phyloP scores from a whole-genome alignment of 2,888 invertebrate genomes.

The Vesta saturnalis region DNA sequence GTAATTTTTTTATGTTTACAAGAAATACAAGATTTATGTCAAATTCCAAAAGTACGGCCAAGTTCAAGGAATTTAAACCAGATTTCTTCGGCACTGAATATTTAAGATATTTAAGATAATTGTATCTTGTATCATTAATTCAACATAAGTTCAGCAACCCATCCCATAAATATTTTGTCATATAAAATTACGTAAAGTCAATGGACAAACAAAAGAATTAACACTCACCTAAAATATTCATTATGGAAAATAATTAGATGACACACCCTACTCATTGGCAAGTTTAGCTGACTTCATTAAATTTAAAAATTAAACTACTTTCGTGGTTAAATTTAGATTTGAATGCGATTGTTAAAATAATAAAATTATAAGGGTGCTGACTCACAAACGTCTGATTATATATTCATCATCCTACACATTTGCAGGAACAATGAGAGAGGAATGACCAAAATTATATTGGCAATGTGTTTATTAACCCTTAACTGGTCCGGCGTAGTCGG shows the following conservation, averaged over 20 bases:
- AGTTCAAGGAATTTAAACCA: conserved; percentile 19
- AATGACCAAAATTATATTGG: too few relatives aligned
- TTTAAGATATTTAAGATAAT: neutral
- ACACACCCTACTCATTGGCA: conserved; percentile 24
- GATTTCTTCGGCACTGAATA: neutral
- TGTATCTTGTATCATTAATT: neutral
- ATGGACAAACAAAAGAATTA: conserved; percentile 8
- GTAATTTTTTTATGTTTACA: too few relatives aligned
- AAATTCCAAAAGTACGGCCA: conserved; percentile 10
- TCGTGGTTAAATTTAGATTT: neutral
- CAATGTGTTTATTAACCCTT: too few relatives aligned
- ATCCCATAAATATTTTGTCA: conserved; percentile 1
- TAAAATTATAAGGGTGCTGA: neutral
- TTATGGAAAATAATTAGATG: conserved; percentile 12
- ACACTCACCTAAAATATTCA: conserved; percentile 14
- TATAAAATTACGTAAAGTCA: neutral
- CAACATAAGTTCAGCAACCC: conserved; percentile 1
- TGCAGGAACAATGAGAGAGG: too few relatives aligned
- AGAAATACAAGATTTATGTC: neutral
- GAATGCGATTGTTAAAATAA: neutral
- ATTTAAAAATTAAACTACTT: neutral
- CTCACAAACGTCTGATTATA: too few relatives aligned
- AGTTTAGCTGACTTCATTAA: conserved; percentile 20
- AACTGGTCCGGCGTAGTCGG: too few relatives aligned
- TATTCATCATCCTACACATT: too few relatives aligned